A percentile compares a stretch with the other conserved stretches of the same genome.
phyloP scores from a whole-genome alignment of 2,797 vertebrate genomes.

The Triplophysa yarkandensis region DNA sequence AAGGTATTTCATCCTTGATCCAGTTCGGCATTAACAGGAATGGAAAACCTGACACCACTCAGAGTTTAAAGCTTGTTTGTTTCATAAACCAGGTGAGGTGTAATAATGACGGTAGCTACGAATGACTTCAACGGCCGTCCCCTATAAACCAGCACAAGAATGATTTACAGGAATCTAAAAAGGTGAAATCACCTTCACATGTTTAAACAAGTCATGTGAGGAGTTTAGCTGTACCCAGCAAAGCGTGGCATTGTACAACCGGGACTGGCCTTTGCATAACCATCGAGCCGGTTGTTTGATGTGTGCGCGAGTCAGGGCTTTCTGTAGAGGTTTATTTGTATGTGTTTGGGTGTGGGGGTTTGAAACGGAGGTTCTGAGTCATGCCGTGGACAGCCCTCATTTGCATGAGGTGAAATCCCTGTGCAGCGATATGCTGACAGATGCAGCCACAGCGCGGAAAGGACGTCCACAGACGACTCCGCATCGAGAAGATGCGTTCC shows the following conservation, averaged over 20 bases:
- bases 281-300: not conserved
- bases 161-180: conserved; percentile 17
- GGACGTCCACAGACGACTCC: conserved; percentile 3
- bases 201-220: conserved; percentile 27
- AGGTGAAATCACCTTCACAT: conserved; percentile 3
- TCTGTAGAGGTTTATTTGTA: conserved; percentile 39
- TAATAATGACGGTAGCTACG: not conserved
- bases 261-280: conserved; percentile 15
- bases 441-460: conserved; percentile 12
- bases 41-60: not conserved
- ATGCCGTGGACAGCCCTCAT: conserved; percentile 46
- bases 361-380: conserved; percentile 58
- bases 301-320: conserved; percentile 26
- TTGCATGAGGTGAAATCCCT: conserved; percentile 63
- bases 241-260: conserved; percentile 9
- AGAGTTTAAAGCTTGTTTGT: not conserved
- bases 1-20: not conserved
- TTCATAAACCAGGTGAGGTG: not conserved
- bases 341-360: conserved; percentile 50
- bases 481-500: not conserved
- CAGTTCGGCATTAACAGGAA: not conserved
- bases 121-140: conserved; percentile 1
- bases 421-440: conserved; percentile 18
- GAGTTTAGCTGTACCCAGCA: conserved; percentile 22
- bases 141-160: conserved; percentile 6